Conservation (phyloP, 2,888 invertebrate species). For the Ophion slaviceki region DNA sequence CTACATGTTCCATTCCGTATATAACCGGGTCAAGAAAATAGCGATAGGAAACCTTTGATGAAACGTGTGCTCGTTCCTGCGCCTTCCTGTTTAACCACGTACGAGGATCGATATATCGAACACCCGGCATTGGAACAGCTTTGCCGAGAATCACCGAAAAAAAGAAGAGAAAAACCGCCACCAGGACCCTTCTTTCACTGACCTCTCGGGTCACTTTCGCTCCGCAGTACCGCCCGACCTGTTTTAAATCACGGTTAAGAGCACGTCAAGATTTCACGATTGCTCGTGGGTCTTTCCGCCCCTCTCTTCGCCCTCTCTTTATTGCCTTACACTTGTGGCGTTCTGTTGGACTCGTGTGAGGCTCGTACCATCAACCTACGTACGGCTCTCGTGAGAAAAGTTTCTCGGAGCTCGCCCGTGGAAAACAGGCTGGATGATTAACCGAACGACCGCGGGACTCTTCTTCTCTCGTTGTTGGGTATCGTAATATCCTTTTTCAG, state of each 20-base stretch:
- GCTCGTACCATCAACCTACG: neutral
- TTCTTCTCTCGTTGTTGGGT: constrained; percentile 17
- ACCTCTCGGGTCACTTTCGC: constrained; percentile 8
- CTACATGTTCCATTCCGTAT: neutral
- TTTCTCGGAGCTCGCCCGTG: constrained; percentile 9
- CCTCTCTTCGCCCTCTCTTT: constrained; percentile 7
- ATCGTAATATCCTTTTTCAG: constrained; percentile 2
- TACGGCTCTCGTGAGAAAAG: constrained; percentile 56
- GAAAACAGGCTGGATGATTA: constrained; percentile 49
- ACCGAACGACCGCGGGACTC: constrained; percentile 48
- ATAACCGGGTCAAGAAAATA: neutral
- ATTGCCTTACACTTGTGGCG: constrained; percentile 33
- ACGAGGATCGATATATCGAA: constrained; percentile 22
- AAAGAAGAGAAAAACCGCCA: neutral
- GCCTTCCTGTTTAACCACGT: neutral
- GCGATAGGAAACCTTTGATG: neutral
- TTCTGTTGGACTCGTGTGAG: neutral
- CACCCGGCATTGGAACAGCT: neutral
- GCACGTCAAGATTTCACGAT: constrained; percentile 20
- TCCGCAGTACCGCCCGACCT: constrained; percentile 8
- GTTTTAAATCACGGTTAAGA: constrained; percentile 57
- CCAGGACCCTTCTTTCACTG: neutral
- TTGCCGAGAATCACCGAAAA: constrained; percentile 20
- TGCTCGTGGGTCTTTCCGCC: constrained; percentile 1
- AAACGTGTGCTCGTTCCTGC: neutral